Evolutionary conservation across 2,797 vertebrate genomes (phyloP).

Genomic region (Taeniopygia guttata): DNA sequence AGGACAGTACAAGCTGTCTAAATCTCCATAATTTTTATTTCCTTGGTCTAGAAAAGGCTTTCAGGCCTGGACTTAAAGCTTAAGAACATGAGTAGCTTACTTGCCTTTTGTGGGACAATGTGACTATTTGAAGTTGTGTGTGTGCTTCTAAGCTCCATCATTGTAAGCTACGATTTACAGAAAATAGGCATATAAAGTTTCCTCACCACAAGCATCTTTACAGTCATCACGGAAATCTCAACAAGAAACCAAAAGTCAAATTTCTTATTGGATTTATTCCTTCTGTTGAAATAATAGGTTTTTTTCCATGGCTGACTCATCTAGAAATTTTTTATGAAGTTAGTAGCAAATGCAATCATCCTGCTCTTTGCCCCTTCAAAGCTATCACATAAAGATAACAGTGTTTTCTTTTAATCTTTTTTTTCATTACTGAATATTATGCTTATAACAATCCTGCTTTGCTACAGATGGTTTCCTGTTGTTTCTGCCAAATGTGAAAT

Average conservation of each 20-base stretch:
- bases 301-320: not conserved
- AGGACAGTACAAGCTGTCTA: not conserved
- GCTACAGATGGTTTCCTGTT: constrained; percentile 73
- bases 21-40: not conserved
- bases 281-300: not conserved
- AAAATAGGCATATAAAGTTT: not conserved
- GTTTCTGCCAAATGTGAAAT: constrained; percentile 69
- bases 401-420: constrained; percentile 68
- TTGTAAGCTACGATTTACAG: not conserved
- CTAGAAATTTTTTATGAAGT: constrained; percentile 5
- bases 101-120: not conserved
- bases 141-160: not conserved
- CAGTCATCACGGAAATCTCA: not conserved
- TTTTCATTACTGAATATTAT: constrained; percentile 60
- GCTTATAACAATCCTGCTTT: constrained; percentile 53
- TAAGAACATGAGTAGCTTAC: not conserved
- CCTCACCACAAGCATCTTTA: not conserved
- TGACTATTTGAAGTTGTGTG: not conserved
- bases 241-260: not conserved
- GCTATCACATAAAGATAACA: constrained; percentile 28
- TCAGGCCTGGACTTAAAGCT: not conserved
- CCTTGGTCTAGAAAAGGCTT: not conserved
- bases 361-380: constrained; percentile 57
- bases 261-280: not conserved
- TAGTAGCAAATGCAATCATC: constrained; percentile 19